phyloP scores from a whole-genome alignment of 2,888 invertebrate species.

The Plagiodera versicolora region DNA sequence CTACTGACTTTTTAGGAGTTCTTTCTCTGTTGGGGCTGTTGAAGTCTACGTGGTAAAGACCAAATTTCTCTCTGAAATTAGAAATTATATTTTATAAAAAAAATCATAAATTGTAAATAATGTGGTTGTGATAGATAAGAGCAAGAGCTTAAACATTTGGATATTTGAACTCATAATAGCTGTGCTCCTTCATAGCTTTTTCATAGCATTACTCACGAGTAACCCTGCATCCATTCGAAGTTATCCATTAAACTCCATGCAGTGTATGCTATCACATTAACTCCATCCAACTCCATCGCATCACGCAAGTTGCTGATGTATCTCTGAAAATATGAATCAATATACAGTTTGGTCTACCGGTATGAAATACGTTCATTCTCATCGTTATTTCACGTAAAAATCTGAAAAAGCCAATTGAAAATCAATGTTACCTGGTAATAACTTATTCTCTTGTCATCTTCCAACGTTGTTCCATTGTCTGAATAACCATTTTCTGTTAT shows the following conservation, averaged over 20 bases:
- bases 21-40: constrained; percentile 60
- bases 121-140: no score
- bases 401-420: no score
- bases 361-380: no score
- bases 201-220: constrained; percentile 34
- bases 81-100: no score
- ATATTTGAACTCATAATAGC: no score
- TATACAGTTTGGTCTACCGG: no score
- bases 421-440: constrained; percentile 43
- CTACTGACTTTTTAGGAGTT: constrained; percentile 64
- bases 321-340: constrained; percentile 37
- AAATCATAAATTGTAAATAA: no score
- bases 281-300: constrained; percentile 49
- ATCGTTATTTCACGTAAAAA: no score
- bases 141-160: no score
- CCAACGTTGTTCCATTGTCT: constrained; percentile 51
- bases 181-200: no score
- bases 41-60: constrained; percentile 68
- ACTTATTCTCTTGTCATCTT: constrained; percentile 56
- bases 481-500: constrained; percentile 63
- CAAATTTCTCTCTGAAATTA: constrained; percentile 64
- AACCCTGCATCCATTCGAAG: constrained; percentile 56
- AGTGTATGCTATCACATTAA: constrained; percentile 52
- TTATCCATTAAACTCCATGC: constrained; percentile 47
- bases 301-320: constrained; percentile 55